phyloP scores from a whole-genome alignment of 2,113 vertebrate genomes.

The Archocentrus centrarchus region DNA sequence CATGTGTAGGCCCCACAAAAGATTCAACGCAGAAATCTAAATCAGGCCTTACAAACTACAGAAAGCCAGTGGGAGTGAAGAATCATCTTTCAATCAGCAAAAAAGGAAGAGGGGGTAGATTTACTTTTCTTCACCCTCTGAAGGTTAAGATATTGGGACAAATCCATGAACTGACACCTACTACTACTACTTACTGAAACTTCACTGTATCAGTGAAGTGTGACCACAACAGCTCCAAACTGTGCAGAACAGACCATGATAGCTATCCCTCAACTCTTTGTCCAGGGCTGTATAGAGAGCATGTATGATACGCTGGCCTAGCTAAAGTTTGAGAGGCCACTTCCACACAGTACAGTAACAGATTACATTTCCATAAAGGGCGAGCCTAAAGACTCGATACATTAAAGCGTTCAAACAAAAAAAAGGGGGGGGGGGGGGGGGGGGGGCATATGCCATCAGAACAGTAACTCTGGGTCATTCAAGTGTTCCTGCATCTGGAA shows the following conservation, averaged over 20 bases:
- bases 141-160: neutral
- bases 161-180: neutral
- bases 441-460: neutral
- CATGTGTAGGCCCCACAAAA: no score
- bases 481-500: neutral
- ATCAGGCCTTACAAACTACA: neutral
- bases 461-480: neutral
- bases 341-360: neutral
- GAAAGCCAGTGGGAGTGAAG: neutral
- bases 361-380: neutral
- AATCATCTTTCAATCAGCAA: neutral
- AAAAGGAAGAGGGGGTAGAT: no score
- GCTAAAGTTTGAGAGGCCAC: neutral
- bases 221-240: neutral
- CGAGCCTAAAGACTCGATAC: neutral
- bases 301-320: neutral
- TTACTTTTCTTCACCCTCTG: neutral
- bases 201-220: neutral
- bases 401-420: neutral
- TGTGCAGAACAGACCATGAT: neutral
- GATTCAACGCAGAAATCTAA: no score
- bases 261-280: neutral
- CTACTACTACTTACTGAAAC: neutral
- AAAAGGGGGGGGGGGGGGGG: no score
- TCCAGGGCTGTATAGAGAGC: neutral